phyloP scores from a whole-genome alignment of 2,797 vertebrate genomes.

The Lepilemur septentrionalis region DNA sequence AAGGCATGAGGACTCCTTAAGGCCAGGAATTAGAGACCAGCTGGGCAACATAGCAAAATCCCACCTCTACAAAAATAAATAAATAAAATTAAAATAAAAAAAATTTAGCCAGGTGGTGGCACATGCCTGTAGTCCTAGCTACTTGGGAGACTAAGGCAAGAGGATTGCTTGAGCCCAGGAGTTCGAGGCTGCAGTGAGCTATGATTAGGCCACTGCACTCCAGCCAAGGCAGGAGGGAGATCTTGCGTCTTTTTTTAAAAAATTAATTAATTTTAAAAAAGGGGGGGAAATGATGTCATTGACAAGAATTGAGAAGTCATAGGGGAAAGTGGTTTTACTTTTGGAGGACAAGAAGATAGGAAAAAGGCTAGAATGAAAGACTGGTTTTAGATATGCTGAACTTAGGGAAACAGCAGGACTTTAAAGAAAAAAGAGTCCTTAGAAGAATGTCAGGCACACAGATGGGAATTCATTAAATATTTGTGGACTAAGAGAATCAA shows the following conservation, averaged over 20 bases:
- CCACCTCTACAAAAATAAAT: too few species aligned
- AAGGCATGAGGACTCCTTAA: too few species aligned
- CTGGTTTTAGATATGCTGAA: background rate
- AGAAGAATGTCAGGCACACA: background rate
- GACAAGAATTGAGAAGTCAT: background rate
- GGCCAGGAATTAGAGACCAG: too few species aligned
- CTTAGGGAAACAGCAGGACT: background rate
- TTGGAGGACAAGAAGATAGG: background rate
- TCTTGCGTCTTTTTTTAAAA: background rate
- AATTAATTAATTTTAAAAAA: background rate
- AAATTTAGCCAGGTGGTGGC: too few species aligned
- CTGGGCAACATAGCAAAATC: too few species aligned
- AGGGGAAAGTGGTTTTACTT: background rate
- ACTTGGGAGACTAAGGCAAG: too few species aligned
- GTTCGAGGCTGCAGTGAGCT: too few species aligned
- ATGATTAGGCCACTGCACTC: too few species aligned
- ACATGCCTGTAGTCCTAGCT: too few species aligned
- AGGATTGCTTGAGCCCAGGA: too few species aligned
- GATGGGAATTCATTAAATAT: background rate
- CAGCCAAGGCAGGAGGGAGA: background rate
- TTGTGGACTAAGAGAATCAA: slow-evolving; percentile 20
- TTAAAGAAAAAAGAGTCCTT: background rate
- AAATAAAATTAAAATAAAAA: too few species aligned
- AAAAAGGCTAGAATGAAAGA: background rate
- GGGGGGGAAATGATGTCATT: background rate